Evolutionary conservation across 2,797 vertebrate species (phyloP).

Genomic region (Schizothorax lantsangensis): DNA sequence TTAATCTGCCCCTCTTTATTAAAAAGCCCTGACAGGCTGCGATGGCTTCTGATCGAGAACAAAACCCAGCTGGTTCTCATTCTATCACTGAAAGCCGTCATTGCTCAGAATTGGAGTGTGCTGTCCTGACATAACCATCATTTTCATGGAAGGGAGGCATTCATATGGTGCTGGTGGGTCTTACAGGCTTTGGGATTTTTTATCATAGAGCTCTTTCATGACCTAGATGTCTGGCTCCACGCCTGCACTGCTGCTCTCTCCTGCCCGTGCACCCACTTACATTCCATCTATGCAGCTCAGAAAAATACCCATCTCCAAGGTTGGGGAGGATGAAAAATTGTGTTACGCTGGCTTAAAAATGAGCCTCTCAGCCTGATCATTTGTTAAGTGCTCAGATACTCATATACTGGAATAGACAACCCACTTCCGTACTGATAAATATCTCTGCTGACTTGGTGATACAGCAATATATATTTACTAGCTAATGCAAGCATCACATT

Average conservation of each 20-base stretch:
- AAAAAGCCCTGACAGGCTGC: constrained; percentile 12
- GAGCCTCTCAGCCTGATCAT: constrained; percentile 14
- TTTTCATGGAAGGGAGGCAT: constrained; percentile 20
- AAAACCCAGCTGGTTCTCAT: constrained; percentile 36
- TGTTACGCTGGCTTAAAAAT: not conserved
- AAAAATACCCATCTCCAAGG: constrained; percentile 5
- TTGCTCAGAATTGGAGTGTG: not conserved
- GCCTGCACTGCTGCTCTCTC: constrained; percentile 27
- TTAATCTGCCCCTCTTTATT: constrained; percentile 28
- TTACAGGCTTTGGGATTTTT: constrained; percentile 38
- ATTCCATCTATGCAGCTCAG: not conserved
- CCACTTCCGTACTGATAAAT: constrained; percentile 12
- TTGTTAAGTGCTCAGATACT: constrained; percentile 26
- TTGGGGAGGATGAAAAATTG: constrained; percentile 27
- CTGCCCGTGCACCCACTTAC: not conserved
- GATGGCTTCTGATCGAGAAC: constrained; percentile 29
- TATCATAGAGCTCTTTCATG: constrained; percentile 44
- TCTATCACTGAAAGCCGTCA: constrained; percentile 6
- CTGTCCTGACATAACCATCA: constrained; percentile 38
- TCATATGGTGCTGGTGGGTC: constrained; percentile 28
- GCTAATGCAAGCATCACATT: not conserved
- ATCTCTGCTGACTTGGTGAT: constrained; percentile 15
- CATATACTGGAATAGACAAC: not conserved
- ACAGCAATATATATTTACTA: not conserved
- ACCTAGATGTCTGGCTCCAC: constrained; percentile 33